Conservation (phyloP, 2,113 vertebrate species). For the Chrysemys picta region DNA sequence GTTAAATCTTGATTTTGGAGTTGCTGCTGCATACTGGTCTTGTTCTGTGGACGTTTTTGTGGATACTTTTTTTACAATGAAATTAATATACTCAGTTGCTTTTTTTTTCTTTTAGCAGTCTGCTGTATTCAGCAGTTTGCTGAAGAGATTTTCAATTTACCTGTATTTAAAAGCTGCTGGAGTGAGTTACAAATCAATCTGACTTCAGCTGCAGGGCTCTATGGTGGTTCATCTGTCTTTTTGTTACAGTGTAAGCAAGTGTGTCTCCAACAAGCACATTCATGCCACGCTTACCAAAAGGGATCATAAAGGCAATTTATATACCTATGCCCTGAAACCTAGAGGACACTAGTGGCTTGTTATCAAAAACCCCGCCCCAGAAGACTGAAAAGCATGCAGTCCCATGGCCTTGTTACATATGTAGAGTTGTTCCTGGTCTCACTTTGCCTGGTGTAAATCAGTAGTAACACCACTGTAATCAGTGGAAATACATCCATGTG, state of each 20-base stretch:
- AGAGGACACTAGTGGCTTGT: background rate
- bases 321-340: background rate
- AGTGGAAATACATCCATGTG: background rate
- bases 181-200: slow-evolving; percentile 52
- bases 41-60: background rate
- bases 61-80: background rate
- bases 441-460: background rate
- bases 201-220: slow-evolving; percentile 14
- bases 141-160: slow-evolving; percentile 36
- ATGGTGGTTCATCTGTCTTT: slow-evolving; percentile 16
- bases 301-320: background rate
- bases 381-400: background rate
- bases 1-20: background rate
- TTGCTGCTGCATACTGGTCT: background rate
- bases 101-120: slow-evolving; percentile 31
- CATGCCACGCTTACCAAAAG: background rate
- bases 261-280: background rate
- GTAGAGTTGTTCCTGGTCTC: background rate
- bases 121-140: slow-evolving; percentile 34
- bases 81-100: slow-evolving; percentile 26
- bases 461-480: background rate
- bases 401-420: background rate
- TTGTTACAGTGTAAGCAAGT: background rate
- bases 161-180: slow-evolving; percentile 49
- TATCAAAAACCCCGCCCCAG: background rate